Conservation (phyloP, 2,113 vertebrate genomes). For the Thamnaconus septentrionalis region DNA sequence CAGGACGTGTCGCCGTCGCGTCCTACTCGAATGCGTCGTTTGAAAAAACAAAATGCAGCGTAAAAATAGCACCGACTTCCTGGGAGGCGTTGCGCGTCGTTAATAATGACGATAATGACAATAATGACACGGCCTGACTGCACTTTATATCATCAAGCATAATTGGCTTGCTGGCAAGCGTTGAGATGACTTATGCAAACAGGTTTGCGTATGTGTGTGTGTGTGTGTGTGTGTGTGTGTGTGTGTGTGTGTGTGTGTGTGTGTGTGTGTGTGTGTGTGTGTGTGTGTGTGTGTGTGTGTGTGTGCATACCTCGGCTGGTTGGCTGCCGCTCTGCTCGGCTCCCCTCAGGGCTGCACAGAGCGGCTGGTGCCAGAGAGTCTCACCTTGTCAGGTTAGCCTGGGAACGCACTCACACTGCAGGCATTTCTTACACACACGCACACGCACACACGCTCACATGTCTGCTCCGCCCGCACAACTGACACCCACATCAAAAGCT, state of each 20-base stretch:
- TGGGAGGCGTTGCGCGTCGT: background rate
- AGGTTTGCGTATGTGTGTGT: conserved; percentile 10
- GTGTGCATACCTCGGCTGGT: conserved; percentile 49
- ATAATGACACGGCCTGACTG: conserved; percentile 10
- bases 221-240: conserved; percentile 9
- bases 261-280: conserved; percentile 21
- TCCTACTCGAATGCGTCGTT: no score
- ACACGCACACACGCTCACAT: conserved; percentile 19
- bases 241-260: conserved; percentile 15
- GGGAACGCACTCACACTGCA: conserved; percentile 60
- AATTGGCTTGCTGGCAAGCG: conserved; percentile 10
- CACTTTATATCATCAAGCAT: conserved; percentile 3
- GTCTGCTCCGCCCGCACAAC: conserved; percentile 26
- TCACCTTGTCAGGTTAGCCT: conserved; percentile 75
- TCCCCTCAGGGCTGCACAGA: conserved; percentile 64
- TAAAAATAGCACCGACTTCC: no score
- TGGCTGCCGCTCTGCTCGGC: conserved; percentile 50
- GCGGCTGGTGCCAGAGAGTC: conserved; percentile 76
- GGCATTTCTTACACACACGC: conserved; percentile 34
- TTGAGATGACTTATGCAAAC: background rate
- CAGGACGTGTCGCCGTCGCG: no score
- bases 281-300: conserved; percentile 11
- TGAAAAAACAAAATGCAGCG: no score
- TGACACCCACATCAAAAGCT: conserved; percentile 60
- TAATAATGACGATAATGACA: no score